These are phyloP conservation scores for Pseudorhiza aurosa DNA, from an alignment of 30 jellyfish, hydroid and myxozoan species.

Conservation along the genomic window DNA sequence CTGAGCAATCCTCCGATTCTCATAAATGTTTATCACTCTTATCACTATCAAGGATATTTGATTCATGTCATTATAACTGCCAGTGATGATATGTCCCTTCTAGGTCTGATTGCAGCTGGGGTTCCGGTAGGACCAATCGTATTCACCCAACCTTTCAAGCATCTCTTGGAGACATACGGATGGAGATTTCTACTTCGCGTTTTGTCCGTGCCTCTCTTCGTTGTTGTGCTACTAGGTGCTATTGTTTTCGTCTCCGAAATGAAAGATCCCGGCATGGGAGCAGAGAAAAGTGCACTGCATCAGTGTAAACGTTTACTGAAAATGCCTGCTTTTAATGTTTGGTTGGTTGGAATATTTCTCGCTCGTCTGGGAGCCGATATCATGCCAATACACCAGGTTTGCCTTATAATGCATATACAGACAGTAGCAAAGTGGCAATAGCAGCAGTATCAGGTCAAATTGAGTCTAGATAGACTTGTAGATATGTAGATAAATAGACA, in stretches of 20 bases:
- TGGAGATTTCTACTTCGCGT: constrained; percentile 35
- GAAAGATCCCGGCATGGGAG: not conserved
- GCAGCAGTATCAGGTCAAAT: too few relatives aligned
- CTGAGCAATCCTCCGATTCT: too few relatives aligned
- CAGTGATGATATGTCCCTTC: too few relatives aligned
- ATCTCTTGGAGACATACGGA: not conserved
- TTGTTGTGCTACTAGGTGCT: not conserved
- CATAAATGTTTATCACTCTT: too few relatives aligned
- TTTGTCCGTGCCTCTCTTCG: constrained; percentile 11
- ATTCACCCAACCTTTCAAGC: constrained; percentile 26
- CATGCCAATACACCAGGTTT: constrained; percentile 16
- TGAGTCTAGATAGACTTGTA: too few relatives aligned
- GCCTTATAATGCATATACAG: too few relatives aligned
- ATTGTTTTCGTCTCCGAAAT: not conserved
- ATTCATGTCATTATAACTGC: too few relatives aligned
- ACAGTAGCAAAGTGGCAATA: too few relatives aligned
- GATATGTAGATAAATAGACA: too few relatives aligned
- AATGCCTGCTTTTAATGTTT: not conserved
- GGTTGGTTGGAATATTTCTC: constrained; percentile 17
- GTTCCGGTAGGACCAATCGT: constrained; percentile 18
- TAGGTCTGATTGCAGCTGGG: not conserved
- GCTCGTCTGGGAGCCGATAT: constrained; percentile 34
- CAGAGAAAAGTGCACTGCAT: not conserved
- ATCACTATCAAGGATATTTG: too few relatives aligned
- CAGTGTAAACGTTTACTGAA: constrained; percentile 1